phyloP scores from a whole-genome alignment of 2,888 invertebrate species.

The Cataglyphis rosenhaueri region DNA sequence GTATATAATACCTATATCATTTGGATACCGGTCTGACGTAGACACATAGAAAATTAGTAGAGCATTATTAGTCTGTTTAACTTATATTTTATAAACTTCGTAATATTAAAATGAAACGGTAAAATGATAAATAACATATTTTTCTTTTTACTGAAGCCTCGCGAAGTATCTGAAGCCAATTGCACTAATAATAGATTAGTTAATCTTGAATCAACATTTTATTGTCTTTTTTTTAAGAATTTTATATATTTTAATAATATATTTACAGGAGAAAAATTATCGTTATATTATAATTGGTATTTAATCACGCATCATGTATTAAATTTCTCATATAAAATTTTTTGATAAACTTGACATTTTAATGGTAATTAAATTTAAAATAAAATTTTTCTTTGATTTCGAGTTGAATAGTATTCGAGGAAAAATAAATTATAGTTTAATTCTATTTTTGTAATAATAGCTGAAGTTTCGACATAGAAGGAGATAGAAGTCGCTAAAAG shows the following conservation, averaged over 20 bases:
- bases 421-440: not conserved
- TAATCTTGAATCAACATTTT: not conserved
- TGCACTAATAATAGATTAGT: not conserved
- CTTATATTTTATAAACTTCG: slow-evolving; percentile 14
- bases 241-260: not conserved
- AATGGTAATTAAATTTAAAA: not conserved
- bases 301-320: not conserved
- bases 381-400: not conserved
- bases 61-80: slow-evolving; percentile 10
- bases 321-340: not conserved
- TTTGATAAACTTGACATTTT: not conserved
- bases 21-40: slow-evolving; percentile 57
- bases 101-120: slow-evolving; percentile 20
- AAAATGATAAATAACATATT: slow-evolving; percentile 5
- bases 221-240: not conserved
- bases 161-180: not conserved
- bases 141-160: slow-evolving; percentile 1
- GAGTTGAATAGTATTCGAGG: not conserved
- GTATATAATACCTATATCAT: slow-evolving; percentile 55
- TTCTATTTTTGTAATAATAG: not conserved
- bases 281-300: not conserved
- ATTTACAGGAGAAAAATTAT: not conserved
- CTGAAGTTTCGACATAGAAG: not conserved
- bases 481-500: slow-evolving; percentile 2
- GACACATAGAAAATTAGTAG: slow-evolving; percentile 53